Percentiles rank a stretch among this genome's conserved stretches.
phyloP scores from a whole-genome alignment of 2,113 vertebrate species.

The Lagopus muta region DNA sequence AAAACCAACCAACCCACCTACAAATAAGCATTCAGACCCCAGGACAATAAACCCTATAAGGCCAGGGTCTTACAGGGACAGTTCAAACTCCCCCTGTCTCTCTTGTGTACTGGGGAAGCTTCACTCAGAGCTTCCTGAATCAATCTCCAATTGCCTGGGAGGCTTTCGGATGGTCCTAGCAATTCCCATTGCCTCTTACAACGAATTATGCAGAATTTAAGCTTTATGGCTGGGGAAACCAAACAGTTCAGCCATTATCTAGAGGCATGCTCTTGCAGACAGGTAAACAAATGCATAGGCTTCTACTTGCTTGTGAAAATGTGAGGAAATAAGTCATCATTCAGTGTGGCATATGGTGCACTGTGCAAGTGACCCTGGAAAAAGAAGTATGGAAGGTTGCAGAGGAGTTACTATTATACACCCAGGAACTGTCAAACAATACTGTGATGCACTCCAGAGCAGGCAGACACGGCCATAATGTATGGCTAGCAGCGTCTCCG shows the following conservation, averaged over 20 bases:
- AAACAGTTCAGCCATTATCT: not conserved
- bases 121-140: not conserved
- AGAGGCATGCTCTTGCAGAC: not conserved
- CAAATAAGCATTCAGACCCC: not conserved
- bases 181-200: not conserved
- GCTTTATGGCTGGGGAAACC: not conserved
- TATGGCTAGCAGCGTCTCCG: not conserved
- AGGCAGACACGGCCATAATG: fast-evolving
- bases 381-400: not conserved
- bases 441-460: not conserved
- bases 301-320: not conserved
- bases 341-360: not conserved
- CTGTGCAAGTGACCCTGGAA: not conserved
- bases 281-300: not conserved
- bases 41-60: not conserved
- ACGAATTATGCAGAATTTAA: not conserved
- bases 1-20: not conserved
- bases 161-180: not conserved
- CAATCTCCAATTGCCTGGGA: not conserved
- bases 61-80: not conserved
- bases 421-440: not conserved
- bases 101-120: not conserved
- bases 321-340: not conserved
- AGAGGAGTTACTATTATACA: not conserved
- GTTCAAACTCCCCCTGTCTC: not conserved